These are phyloP conservation scores for Hermaeophaga mercurialis DNA, from an alignment of 2,888 invertebrate species.

Conservation along the genomic window DNA sequence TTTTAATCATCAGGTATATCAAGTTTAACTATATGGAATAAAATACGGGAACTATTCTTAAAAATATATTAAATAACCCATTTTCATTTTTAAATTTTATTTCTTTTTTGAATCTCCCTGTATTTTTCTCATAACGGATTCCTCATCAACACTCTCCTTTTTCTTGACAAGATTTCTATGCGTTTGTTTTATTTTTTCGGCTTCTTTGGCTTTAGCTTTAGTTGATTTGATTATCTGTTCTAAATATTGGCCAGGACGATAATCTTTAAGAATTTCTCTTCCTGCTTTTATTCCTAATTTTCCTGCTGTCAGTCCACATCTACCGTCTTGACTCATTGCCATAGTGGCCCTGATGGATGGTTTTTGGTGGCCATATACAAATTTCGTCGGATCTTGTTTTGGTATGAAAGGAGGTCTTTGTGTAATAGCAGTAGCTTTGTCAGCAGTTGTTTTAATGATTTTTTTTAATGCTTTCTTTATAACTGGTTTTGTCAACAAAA, in stretches of 20 bases:
- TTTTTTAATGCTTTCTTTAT: background rate
- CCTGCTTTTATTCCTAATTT: background rate
- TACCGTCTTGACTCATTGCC: background rate
- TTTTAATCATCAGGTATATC: too few species aligned
- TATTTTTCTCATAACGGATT: background rate
- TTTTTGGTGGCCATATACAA: too few species aligned
- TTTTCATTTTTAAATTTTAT: too few species aligned
- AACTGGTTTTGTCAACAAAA: background rate
- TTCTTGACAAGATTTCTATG: background rate
- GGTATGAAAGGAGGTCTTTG: too few species aligned
- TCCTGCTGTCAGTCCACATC: background rate
- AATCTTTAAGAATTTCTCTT: background rate
- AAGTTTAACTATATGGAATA: too few species aligned
- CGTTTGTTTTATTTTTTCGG: background rate
- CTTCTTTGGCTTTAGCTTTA: background rate
- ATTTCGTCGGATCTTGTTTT: too few species aligned
- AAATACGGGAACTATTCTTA: too few species aligned
- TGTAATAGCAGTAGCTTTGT: too few species aligned
- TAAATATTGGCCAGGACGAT: background rate
- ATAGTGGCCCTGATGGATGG: too few species aligned
- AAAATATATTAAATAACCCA: too few species aligned
- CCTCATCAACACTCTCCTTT: background rate
- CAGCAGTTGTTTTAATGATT: too few species aligned
- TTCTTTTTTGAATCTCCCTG: background rate
- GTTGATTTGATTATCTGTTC: background rate